Base-by-base conservation (phyloP, 2,113 vertebrate species). In the Hymenochirus boettgeri region DNA sequence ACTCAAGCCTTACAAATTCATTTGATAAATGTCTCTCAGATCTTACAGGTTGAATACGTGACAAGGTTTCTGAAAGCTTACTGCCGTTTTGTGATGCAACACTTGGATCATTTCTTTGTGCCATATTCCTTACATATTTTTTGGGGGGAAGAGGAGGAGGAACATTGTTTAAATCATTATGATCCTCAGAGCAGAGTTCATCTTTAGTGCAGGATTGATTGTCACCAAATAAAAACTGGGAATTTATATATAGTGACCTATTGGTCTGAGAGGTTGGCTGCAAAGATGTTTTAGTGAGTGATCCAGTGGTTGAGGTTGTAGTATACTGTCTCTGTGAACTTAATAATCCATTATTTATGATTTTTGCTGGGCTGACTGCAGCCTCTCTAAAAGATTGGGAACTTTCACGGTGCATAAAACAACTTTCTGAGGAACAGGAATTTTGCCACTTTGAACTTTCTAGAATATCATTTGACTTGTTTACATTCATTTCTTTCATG, bases 141-240 rank as follows among this genome's bases (percentile, higher is more conserved):
- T 96, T 96, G 0, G 89, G 89, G 1, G 92, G 91, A 71, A 96
- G 63, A 62, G 90, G 89, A 2, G 88, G 80, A 25, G 87, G 82
- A 45, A 73, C 37, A 50, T 74, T 86, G 73, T 77, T 65, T 15
- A 19, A 29, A n/a, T 58, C 45, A 11, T n/a, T 26, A 23, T 37
- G 17, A 39, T 58, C 21, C 39, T 61, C 37, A 66, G 67, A 78
- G n/a, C 64, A 48, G 19, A 61, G 59, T 13, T 83, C 76, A 0
- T 1, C 48, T 37, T 69, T 79, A 13, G 35, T 61, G 18, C 48
- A 2, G 2, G 70, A 27, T 35, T 64, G 75, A 27, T 17, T 57
- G 23, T 79, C 84, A 2, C 26, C 0, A 0, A 76, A n/a, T 1
- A 23, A 7, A 6, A 61, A 60, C 46, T 52, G 69, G 35, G 55